Evolutionary conservation across 2,888 invertebrate species (phyloP).

Genomic region (Ecliptopera silaceata): DNA sequence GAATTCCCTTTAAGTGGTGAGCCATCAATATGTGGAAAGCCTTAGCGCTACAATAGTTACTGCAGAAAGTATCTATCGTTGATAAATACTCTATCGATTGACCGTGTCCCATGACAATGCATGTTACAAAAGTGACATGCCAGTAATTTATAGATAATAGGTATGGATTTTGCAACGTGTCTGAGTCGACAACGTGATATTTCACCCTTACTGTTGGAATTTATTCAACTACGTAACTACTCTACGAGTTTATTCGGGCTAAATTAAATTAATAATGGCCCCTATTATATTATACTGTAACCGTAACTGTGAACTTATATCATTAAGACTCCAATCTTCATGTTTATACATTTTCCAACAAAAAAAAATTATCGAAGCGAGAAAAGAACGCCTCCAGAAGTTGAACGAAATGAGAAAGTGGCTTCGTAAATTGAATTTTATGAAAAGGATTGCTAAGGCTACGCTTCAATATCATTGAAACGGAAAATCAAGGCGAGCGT

Average conservation of each 20-base stretch:
- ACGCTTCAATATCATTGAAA: too few relatives aligned
- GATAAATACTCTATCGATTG: conserved; percentile 18
- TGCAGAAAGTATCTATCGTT: not conserved
- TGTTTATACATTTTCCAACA: not conserved
- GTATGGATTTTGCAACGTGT: not conserved
- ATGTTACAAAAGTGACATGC: conserved; percentile 1
- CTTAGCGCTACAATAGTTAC: not conserved
- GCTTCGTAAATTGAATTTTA: too few relatives aligned
- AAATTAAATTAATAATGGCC: too few relatives aligned
- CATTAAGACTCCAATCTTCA: too few relatives aligned
- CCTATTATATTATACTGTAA: too few relatives aligned
- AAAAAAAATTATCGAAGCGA: not conserved
- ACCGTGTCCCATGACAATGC: conserved; percentile 13
- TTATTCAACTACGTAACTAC: not conserved
- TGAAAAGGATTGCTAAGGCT: too few relatives aligned
- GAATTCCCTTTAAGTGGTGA: too few relatives aligned
- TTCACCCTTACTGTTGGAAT: not conserved
- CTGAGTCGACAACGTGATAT: not conserved
- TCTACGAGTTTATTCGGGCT: not conserved
- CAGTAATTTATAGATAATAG: conserved; percentile 1
- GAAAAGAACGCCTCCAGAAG: not conserved
- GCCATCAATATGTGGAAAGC: too few relatives aligned
- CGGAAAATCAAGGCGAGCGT: too few relatives aligned
- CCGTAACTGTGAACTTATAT: too few relatives aligned
- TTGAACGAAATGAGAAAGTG: too few relatives aligned